phyloP scores from a whole-genome alignment of 2,888 invertebrate genomes.

The Drosophila flavopinicola region DNA sequence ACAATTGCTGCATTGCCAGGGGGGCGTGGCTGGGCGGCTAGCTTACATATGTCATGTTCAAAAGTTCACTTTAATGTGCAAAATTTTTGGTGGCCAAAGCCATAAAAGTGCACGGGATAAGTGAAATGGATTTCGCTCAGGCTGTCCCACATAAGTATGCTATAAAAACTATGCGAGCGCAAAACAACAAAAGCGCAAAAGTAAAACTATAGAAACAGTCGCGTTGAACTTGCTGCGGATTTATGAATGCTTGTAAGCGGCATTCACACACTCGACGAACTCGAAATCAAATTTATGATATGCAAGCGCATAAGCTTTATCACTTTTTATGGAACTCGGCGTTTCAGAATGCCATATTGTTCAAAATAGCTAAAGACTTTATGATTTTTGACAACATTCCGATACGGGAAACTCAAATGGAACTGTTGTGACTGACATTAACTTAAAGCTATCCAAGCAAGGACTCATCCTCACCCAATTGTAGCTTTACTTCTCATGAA shows the following conservation, averaged over 20 bases:
- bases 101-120: conserved; percentile 77
- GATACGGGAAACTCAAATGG: no score
- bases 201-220: conserved; percentile 23
- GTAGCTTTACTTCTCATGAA: neutral
- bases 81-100: conserved; percentile 75
- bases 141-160: conserved; percentile 71
- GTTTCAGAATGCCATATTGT: neutral
- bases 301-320: conserved; percentile 16
- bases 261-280: conserved; percentile 20
- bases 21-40: neutral
- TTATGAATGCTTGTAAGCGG: conserved; percentile 62
- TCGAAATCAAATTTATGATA: conserved; percentile 26
- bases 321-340: conserved; percentile 4
- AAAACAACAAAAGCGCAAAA: conserved; percentile 13
- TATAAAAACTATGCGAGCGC: conserved; percentile 63
- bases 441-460: no score
- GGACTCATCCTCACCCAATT: neutral
- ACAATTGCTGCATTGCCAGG: conserved; percentile 6
- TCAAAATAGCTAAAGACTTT: neutral
- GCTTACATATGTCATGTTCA: conserved; percentile 75
- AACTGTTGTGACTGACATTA: no score
- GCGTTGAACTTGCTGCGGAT: conserved; percentile 67
- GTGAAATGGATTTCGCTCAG: conserved; percentile 73
- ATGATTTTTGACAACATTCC: no score
- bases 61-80: conserved; percentile 77